A percentile compares a stretch with the other conserved stretches of the same genome.
Evolutionary conservation across 1,140 invertebrate genomes (phyloP).

Genomic region (Atta colombica): DNA sequence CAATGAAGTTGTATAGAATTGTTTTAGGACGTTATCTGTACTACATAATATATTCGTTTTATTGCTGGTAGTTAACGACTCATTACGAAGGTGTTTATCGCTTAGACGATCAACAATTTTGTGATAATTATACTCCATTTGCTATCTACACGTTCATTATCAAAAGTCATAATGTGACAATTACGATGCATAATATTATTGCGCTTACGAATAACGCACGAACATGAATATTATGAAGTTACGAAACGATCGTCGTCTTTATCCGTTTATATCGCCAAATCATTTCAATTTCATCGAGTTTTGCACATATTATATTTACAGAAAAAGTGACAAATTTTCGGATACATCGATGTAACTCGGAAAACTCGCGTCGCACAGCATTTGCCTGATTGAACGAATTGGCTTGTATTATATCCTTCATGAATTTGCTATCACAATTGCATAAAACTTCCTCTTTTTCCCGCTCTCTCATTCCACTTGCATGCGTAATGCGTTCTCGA

Average conservation of each 20-base stretch:
- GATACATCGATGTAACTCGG: constrained; percentile 16
- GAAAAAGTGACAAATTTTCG: neutral
- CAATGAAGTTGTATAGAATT: neutral
- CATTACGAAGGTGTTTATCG: neutral
- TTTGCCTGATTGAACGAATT: constrained; percentile 72
- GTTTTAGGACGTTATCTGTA: neutral
- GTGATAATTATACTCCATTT: neutral
- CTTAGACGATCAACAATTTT: neutral
- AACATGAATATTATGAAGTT: neutral
- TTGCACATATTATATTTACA: neutral
- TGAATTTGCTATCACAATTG: constrained; percentile 66
- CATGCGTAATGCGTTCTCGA: constrained; percentile 23
- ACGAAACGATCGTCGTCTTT: constrained; percentile 3
- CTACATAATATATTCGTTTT: neutral
- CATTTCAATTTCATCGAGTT: constrained; percentile 48
- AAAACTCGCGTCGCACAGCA: constrained; percentile 53
- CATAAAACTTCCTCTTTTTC: constrained; percentile 28
- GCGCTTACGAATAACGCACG: neutral
- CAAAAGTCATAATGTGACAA: neutral
- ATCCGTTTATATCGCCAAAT: neutral
- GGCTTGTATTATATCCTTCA: constrained; percentile 59
- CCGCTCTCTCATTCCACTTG: constrained; percentile 10
- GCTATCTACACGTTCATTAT: neutral
- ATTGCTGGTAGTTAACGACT: neutral
- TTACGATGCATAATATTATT: neutral